Evolutionary conservation across 92 coral and sea anemone species (phyloP), one percentile per base, ranked within the genome.

Genomic region (Blastomussa wellsi): DNA sequence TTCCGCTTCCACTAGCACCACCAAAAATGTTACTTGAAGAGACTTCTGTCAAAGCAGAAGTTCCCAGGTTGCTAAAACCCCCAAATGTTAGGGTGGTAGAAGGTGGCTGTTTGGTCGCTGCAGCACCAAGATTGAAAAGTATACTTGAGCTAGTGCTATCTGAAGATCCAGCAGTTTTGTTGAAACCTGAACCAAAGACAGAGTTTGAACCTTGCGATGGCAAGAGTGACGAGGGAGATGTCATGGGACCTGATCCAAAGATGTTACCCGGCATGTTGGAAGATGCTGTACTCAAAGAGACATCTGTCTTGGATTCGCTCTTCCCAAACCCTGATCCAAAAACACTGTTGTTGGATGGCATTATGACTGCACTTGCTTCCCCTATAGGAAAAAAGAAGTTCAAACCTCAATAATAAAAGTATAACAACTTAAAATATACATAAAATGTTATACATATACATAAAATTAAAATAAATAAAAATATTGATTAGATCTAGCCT

Each of bases 11-110:
- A 55, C n/a, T 70, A 6, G 24, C 13, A 48, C 19, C 37, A 35
- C 53, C 85, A 82, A 82, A 82, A 31, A 10, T 31, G 31, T 29
- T 52, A 19, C 70, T 71, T 53, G 78, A 82, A 4, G 66, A 72
- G 38, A 38, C 37, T 13, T 82, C 35, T 51, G 36, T 19, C 0
- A 47, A 65, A 32, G 62, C 6, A 81, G 78, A 71, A 12, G 69
- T 16, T n/a, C 37, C 69, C 5, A 26, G 17, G 10, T 31, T 49
- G 47, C 47, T 35, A 38, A 81, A 82, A 17, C 78, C 26, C n/a
- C 86, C 48, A 37, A 82, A 82, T 6, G 86, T 53, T 16, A 82
- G 29, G 33, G 28, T 71, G 14, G 26, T 3, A 36, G 71, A 71
- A 7, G 68, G 8, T 70, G 70, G 70, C 69, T 71, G 42, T 33